Evolutionary conservation across 1,140 invertebrate species (phyloP), one percentile per base, ranked within the genome.

Genomic region (Atta texana): DNA sequence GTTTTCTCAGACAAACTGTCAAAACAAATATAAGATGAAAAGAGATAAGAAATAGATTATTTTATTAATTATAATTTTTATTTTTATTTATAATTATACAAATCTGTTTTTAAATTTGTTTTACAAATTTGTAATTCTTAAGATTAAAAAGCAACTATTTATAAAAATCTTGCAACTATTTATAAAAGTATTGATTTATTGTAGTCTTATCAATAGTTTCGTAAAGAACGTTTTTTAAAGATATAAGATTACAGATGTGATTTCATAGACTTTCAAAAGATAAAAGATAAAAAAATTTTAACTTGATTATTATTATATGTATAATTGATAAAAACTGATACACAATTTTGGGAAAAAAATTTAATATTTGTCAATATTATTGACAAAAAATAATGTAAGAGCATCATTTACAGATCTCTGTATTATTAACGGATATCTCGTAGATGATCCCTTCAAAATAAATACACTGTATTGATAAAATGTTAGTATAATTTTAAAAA

Each of bases 331-430:
- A 14, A 84, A 21, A 7, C 21, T 51, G 7, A 34, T 75, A 51
- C 21, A 1, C 34, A 63, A 51, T 84, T 53, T 55, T 51, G 0
- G 0, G 31, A 53, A 5, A 12, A 21, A 53, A 53, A 53, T 66
- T 66, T 34, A 66, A 66, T 53, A 68, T 24, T 34, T 24, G 0
- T 12, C 14, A n/a, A 12, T 28, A 4, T 49, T 28, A 4, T 49
- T 28, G 28, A 6, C 0, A 28, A 21, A 78, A 14, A 80, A n/a
- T 18, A 0, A 53, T 24, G 18, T 68, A 68, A 55, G 1, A 18
- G 51, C 3, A 10, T 74, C 16, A n/a, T 34, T 55, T 69, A 55
- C 31, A 80, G 77, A 80, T 80, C 4, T 16, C 77, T 69, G 39
- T 34, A 34, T 80, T 80, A 69, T 24, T 69, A 31, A 69, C 49